Evolutionary conservation across 1,140 invertebrate species (phyloP).

Genomic region (Heliconius himera): DNA sequence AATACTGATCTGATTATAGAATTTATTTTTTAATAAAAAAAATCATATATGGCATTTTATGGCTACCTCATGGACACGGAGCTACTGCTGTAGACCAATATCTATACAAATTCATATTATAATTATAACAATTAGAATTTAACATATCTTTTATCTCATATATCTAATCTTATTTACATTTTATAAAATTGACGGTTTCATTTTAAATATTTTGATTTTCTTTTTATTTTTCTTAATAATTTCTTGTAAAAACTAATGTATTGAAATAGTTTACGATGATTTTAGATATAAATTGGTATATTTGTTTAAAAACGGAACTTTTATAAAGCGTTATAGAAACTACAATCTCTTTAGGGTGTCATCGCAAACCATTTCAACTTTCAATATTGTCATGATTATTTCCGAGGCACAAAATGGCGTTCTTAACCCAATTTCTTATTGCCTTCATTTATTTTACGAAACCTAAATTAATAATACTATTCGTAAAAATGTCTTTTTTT

Average conservation of each 20-base stretch:
- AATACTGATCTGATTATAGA: slow-evolving; percentile 51
- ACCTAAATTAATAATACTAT: slow-evolving; percentile 81
- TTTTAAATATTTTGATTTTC: slow-evolving; percentile 59
- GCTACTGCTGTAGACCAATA: slow-evolving; percentile 65
- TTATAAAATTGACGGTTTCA: slow-evolving; percentile 74
- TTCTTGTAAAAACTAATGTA: slow-evolving; percentile 53
- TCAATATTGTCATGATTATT: slow-evolving; percentile 68
- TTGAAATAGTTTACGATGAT: slow-evolving; percentile 54
- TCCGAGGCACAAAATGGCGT: slow-evolving; percentile 75
- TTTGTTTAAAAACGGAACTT: slow-evolving; percentile 9
- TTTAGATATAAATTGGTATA: slow-evolving; percentile 3
- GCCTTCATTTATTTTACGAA: slow-evolving; percentile 70
- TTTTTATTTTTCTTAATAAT: slow-evolving; percentile 51
- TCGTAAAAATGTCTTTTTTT: slow-evolving; percentile 79
- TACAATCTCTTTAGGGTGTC: slow-evolving; percentile 7
- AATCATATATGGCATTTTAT: slow-evolving; percentile 75
- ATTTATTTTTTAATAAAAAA: slow-evolving; percentile 49
- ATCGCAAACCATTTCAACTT: slow-evolving; percentile 55
- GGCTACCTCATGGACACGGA: slow-evolving; percentile 79
- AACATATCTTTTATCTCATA: slow-evolving; percentile 69
- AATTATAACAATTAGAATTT: slow-evolving; percentile 67
- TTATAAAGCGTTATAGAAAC: slow-evolving; percentile 20
- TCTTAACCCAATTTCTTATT: slow-evolving; percentile 72
- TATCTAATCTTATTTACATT: slow-evolving; percentile 79
- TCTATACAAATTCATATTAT: slow-evolving; percentile 66